Evolutionary conservation across 2,797 vertebrate genomes (phyloP), one percentile per base, ranked within the genome.

Genomic region (Miichthys miiuy): DNA sequence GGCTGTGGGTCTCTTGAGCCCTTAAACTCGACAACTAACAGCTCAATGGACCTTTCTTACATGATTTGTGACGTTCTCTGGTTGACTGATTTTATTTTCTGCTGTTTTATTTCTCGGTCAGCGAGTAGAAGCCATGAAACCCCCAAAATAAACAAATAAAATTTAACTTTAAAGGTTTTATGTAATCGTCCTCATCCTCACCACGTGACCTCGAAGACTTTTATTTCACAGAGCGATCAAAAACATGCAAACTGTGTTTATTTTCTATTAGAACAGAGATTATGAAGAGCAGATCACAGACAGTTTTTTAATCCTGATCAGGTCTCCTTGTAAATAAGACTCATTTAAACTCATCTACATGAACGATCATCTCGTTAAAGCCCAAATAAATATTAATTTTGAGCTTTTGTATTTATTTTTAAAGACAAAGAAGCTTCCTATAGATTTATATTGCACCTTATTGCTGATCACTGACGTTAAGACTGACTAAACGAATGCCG

Each of bases 1-100:
- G 47, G 87, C 91, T 13, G 67, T 94, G 82, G 92, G 91, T 72
- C 86, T 94, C 41, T 83, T 96, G 56, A 91, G 80, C 79, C 92
- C 84, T 14, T 96, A 91, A 95, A 60, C 68, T 63, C 34, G 2
- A 34, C 34, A 9, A 34, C 34, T 2, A 38, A 74, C 13, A 12
- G 72, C 57, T 56, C 57, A 58, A 58, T 61, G 47, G 79, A 80
- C 72, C 34, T 75, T 81, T 84, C 69, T 48, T 20, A 72, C 47
- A 25, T 65, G 30, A 57, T 74, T 30, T 80, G 56, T 79, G 67
- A 72, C 69, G 78, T 54, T 27, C 61, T 85, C 23, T 72, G 57
- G 52, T 63, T 27, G 66, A 41, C 25, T 79, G 25, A 50, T 76
- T 70, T 80, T 16, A 5, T 68, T 78, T 62, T 8, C 2, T 61